A percentile compares a stretch with the other conserved stretches of the same genome.
Conservation (phyloP, 2,797 vertebrate genomes). For the Falco concolor region DNA sequence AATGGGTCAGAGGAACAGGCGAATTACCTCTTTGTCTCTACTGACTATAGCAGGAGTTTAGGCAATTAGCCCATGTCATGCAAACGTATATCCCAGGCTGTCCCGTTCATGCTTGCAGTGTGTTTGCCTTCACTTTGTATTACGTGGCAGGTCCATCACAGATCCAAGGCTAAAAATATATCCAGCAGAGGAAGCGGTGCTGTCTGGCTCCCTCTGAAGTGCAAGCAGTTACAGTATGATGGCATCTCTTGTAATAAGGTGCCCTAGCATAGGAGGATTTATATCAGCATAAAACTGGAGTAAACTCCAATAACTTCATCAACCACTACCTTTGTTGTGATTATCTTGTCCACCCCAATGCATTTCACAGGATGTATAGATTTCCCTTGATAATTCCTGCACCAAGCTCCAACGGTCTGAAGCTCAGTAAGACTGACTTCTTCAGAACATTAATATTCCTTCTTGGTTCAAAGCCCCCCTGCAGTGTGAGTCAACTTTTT, state of each 20-base stretch:
- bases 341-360: not conserved
- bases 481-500: not conserved
- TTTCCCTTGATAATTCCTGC: not conserved
- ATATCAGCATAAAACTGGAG: not conserved
- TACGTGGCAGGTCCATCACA: not conserved
- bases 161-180: not conserved
- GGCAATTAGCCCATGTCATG: not conserved
- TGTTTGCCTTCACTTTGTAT: not conserved
- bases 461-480: not conserved
- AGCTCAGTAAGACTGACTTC: not conserved
- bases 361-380: not conserved
- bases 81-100: not conserved
- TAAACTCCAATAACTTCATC: not conserved
- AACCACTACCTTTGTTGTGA: not conserved
- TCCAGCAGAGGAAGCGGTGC: not conserved
- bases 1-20: not conserved
- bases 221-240: not conserved
- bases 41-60: not conserved
- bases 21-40: not conserved
- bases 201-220: not conserved
- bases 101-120: not conserved
- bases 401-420: not conserved
- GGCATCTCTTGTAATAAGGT: not conserved
- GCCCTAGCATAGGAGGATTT: not conserved
- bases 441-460: not conserved